Evolutionary conservation across 2,113 vertebrate genomes (phyloP).

Genomic region (Nesoenas mayeri): DNA sequence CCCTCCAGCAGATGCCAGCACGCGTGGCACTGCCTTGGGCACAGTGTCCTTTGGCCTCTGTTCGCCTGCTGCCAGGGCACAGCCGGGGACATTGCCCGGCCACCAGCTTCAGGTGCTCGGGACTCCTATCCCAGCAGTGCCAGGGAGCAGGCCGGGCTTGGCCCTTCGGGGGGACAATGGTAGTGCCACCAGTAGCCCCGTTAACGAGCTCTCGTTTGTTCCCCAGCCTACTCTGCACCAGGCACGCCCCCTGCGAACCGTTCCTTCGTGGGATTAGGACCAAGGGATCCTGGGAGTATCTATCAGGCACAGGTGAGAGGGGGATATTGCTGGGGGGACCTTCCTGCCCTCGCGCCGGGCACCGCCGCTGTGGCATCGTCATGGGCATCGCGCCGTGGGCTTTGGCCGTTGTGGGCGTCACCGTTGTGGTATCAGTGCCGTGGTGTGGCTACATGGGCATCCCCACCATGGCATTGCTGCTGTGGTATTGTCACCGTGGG

Average conservation of each 20-base stretch:
- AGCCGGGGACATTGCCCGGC: background rate
- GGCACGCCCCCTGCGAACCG: slow-evolving; percentile 93
- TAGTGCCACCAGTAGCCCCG: background rate
- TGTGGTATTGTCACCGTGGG: background rate
- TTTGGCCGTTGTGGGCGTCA: background rate
- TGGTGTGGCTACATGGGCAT: background rate
- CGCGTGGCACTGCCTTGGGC: accelerated
- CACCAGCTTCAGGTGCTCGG: background rate
- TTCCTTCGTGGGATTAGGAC: slow-evolving; percentile 92
- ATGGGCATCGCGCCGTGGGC: background rate
- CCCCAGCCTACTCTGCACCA: slow-evolving; percentile 92
- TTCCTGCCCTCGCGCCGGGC: background rate
- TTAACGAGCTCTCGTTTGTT: slow-evolving; percentile 74
- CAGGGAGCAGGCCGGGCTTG: background rate
- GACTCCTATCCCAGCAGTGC: background rate
- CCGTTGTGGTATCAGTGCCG: background rate
- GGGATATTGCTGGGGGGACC: slow-evolving; percentile 57
- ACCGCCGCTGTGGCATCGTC: background rate
- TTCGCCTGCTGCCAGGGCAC: background rate
- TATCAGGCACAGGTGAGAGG: slow-evolving; percentile 95
- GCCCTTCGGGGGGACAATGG: background rate
- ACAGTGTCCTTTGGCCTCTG: background rate
- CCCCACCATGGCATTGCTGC: background rate
- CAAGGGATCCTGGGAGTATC: slow-evolving; percentile 91
- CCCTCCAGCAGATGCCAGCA: background rate